Percentiles rank a stretch among this genome's conserved stretches.
phyloP scores from a whole-genome alignment of 2,113 vertebrate species.

The Apteryx mantelli region DNA sequence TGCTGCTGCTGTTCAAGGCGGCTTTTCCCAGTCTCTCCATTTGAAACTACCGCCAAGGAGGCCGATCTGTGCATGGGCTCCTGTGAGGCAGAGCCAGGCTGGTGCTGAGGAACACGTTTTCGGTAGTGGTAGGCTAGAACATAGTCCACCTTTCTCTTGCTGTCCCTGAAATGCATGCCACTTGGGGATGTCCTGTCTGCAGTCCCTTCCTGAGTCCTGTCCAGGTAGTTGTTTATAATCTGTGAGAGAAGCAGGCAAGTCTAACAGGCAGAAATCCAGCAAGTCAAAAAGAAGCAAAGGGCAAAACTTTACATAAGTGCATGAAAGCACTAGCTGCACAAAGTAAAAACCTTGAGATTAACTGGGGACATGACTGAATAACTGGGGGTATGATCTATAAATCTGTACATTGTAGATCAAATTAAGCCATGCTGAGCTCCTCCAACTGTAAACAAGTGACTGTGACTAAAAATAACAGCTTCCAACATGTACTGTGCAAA shows the following conservation, averaged over 20 bases:
- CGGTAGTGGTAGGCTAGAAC: conserved; percentile 92
- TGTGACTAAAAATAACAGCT: neutral
- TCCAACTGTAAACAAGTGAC: neutral
- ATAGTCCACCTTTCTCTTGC: conserved; percentile 92
- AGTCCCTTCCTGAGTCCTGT: neutral
- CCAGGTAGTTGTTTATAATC: conserved; percentile 85
- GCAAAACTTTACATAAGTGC: rapidly evolving
- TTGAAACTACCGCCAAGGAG: conserved; percentile 76
- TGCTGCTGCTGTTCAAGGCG: neutral
- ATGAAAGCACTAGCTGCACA: rapidly evolving
- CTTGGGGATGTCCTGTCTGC: neutral
- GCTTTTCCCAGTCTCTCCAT: conserved; percentile 75
- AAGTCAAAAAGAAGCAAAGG: rapidly evolving
- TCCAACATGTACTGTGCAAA: neutral
- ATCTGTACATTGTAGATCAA: neutral
- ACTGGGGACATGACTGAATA: too few species aligned
- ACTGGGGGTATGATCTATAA: neutral
- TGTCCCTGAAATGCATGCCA: conserved; percentile 87
- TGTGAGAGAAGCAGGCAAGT: conserved; percentile 32
- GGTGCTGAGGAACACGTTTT: conserved; percentile 54
- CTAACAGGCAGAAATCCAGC: neutral
- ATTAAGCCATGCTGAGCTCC: neutral
- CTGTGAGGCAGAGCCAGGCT: rapidly evolving
- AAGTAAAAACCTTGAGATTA: neutral
- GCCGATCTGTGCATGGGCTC: rapidly evolving